These are phyloP conservation scores for Sclerodermus sp. DNA, from an alignment of 2,888 invertebrate genomes.

Conservation along the genomic window DNA sequence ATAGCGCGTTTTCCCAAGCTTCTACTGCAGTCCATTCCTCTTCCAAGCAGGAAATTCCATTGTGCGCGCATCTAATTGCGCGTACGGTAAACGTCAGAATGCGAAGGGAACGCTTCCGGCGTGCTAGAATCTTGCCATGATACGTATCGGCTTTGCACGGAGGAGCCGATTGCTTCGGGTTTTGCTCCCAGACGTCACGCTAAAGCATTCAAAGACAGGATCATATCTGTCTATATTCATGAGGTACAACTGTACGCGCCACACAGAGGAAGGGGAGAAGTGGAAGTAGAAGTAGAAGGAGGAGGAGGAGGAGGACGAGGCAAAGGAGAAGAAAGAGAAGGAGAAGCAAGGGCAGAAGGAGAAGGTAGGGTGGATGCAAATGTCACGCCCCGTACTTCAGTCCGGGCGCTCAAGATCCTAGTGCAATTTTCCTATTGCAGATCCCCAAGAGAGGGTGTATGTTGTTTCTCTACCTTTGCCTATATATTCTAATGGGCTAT, in stretches of 20 bases:
- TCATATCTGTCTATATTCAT: slow-evolving; percentile 40
- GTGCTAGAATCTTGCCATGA: slow-evolving; percentile 22
- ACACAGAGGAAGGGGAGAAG: no score
- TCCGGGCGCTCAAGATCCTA: slow-evolving; percentile 30
- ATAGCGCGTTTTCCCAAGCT: neutral
- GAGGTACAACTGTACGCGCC: slow-evolving; percentile 27
- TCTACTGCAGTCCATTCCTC: neutral
- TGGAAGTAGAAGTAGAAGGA: no score
- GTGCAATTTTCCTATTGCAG: slow-evolving; percentile 28
- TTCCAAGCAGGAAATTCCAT: neutral
- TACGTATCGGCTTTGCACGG: slow-evolving; percentile 26
- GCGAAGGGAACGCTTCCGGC: neutral
- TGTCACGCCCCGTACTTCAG: slow-evolving; percentile 22
- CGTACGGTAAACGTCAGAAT: slow-evolving; percentile 22
- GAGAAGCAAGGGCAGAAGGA: no score
- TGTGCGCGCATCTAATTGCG: slow-evolving; percentile 15
- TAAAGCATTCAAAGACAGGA: slow-evolving; percentile 33
- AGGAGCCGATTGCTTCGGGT: slow-evolving; percentile 24
- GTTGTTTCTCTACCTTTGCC: slow-evolving; percentile 30
- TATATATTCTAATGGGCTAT: slow-evolving; percentile 35
- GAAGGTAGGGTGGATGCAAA: slow-evolving; percentile 37
- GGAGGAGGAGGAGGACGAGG: no score
- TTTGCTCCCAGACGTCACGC: slow-evolving; percentile 17
- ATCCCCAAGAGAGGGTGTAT: slow-evolving; percentile 35
- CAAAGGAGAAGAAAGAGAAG: no score